A percentile compares a stretch with the other conserved stretches of the same genome.
Evolutionary conservation across 2,797 vertebrate species (phyloP).

Genomic region (Galago senegalensis): DNA sequence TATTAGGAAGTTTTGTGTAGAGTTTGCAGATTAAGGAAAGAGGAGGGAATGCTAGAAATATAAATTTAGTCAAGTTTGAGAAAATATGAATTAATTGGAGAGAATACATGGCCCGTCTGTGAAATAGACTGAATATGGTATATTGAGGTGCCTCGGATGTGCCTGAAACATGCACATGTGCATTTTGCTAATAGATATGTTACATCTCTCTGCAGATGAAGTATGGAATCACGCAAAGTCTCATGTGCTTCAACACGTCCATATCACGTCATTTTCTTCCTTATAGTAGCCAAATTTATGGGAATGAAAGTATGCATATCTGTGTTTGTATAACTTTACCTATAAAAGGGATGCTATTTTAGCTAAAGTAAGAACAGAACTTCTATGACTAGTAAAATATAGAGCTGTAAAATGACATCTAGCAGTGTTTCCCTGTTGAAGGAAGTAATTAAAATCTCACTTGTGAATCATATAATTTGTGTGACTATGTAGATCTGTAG

Average conservation of each 20-base stretch:
- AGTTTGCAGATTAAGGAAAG: not conserved
- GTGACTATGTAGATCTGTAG: not conserved
- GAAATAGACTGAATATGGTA: not conserved
- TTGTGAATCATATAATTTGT: conserved; percentile 51
- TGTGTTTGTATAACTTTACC: not conserved
- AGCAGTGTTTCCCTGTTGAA: conserved; percentile 61
- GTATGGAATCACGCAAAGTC: not conserved
- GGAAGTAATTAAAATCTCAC: conserved; percentile 60
- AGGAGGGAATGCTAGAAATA: not conserved
- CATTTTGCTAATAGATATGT: no score
- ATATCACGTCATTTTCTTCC: not conserved
- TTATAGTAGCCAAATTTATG: not conserved
- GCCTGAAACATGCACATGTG: not conserved
- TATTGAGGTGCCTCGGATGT: not conserved
- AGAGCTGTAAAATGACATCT: conserved; percentile 53
- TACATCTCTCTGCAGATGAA: not conserved
- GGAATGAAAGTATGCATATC: not conserved
- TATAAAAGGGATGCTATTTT: not conserved
- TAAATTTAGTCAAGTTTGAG: not conserved
- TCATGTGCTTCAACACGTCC: not conserved
- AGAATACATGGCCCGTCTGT: not conserved
- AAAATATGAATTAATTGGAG: not conserved
- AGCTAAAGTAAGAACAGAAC: conserved; percentile 4
- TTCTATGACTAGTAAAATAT: not conserved
- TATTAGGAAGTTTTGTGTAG: accelerated